phyloP scores from a whole-genome alignment of 2,888 invertebrate species.

The Nymphalis c-album region DNA sequence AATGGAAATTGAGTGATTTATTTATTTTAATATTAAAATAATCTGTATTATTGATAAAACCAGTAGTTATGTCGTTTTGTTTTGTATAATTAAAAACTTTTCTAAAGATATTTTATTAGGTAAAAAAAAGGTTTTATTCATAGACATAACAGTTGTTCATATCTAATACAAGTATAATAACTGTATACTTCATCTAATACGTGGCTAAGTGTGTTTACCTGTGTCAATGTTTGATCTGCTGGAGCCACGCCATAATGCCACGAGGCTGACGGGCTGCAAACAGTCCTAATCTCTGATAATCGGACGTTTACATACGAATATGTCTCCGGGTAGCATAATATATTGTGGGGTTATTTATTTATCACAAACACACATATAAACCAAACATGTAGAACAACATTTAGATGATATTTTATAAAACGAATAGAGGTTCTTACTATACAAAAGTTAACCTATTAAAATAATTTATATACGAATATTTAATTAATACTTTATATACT shows the following conservation, averaged over 20 bases:
- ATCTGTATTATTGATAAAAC: no score
- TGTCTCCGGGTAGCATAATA: conserved; percentile 14
- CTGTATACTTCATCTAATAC: conserved; percentile 17
- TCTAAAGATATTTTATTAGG: no score
- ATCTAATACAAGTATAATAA: background rate
- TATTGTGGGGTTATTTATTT: background rate
- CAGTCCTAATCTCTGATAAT: conserved; percentile 54
- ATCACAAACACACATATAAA: background rate
- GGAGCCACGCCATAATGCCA: conserved; percentile 47
- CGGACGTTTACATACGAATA: conserved; percentile 46
- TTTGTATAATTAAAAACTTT: no score
- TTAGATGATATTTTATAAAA: background rate
- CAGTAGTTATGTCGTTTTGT: no score
- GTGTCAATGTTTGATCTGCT: conserved; percentile 42
- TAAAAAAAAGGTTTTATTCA: no score
- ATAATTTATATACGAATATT: no score
- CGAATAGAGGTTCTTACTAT: no score
- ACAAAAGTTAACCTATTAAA: no score
- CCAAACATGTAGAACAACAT: background rate
- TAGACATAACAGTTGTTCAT: background rate
- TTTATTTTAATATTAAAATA: no score
- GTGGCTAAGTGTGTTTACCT: conserved; percentile 24
- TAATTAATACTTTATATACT: no score
- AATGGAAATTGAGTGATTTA: no score
- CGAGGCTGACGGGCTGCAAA: conserved; percentile 47